These are phyloP conservation scores for Eremobia ochroleuca DNA, from an alignment of 2,888 invertebrate species.

Conservation along the genomic window DNA sequence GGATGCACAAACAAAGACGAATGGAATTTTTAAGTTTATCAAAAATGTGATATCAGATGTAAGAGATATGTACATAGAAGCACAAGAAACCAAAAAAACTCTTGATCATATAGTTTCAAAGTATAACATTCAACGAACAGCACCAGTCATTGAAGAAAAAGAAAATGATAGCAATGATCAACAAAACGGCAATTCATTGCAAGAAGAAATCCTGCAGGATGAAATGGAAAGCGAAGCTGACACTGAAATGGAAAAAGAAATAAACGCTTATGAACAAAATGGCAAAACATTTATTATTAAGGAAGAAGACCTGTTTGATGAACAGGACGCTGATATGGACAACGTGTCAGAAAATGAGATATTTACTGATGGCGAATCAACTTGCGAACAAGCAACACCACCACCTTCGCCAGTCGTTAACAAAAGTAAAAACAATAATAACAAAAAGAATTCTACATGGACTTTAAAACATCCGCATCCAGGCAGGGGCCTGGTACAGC, in stretches of 20 bases:
- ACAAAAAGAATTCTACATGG: not conserved
- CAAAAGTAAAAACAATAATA: not conserved
- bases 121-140: not conserved
- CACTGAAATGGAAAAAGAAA: not conserved
- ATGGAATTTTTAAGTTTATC: conserved; percentile 11
- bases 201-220: conserved; percentile 3
- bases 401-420: not conserved
- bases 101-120: conserved; percentile 9
- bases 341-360: not conserved
- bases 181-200: not conserved
- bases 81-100: not conserved
- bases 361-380: conserved; percentile 9
- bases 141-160: not conserved
- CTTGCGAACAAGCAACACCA: not conserved
- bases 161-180: not conserved
- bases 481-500: not conserved
- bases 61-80: conserved; percentile 7
- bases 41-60: not conserved
- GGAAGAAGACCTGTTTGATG: not conserved
- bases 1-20: not conserved
- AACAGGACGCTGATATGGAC: not conserved
- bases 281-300: not conserved
- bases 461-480: conserved; percentile 12
- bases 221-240: conserved; percentile 5
- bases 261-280: not conserved